Percentiles rank a stretch among this genome's conserved stretches.
Evolutionary conservation across 2,888 invertebrate species (phyloP).

Genomic region (Gandaritis pyraliata): DNA sequence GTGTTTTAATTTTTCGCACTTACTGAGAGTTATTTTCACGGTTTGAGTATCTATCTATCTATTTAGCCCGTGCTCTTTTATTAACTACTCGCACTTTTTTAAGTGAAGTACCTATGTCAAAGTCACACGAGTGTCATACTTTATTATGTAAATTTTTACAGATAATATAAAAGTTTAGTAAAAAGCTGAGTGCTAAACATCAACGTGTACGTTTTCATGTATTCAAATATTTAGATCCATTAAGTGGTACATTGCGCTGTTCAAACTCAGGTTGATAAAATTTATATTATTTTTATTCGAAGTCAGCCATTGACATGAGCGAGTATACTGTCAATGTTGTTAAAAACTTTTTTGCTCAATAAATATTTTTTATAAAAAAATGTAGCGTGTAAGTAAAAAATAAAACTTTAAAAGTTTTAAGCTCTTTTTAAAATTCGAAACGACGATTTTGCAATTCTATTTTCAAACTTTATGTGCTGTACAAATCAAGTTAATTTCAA

Average conservation of each 20-base stretch:
- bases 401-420: too few relatives aligned
- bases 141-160: too few relatives aligned
- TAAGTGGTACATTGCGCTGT: slow-evolving; percentile 46
- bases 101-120: too few relatives aligned
- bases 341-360: neutral
- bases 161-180: too few relatives aligned
- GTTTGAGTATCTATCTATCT: neutral
- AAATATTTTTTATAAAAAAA: neutral
- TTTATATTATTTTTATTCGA: slow-evolving; percentile 10
- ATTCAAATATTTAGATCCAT: slow-evolving; percentile 46
- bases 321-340: neutral
- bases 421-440: too few relatives aligned
- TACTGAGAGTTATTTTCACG: slow-evolving; percentile 10
- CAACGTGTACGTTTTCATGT: slow-evolving; percentile 29
- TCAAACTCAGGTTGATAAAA: slow-evolving; percentile 7
- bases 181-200: neutral
- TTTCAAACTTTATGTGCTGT: too few relatives aligned
- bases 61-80: too few relatives aligned
- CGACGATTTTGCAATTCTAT: too few relatives aligned
- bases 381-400: too few relatives aligned
- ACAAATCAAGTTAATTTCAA: too few relatives aligned
- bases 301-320: slow-evolving; percentile 10
- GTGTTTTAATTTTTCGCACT: slow-evolving; percentile 23
- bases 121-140: too few relatives aligned
- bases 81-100: too few relatives aligned